Percentiles rank a stretch among this genome's conserved stretches.
These are phyloP conservation scores for Oceanites oceanicus DNA, from an alignment of 2,113 vertebrate genomes.

Conservation along the genomic window DNA sequence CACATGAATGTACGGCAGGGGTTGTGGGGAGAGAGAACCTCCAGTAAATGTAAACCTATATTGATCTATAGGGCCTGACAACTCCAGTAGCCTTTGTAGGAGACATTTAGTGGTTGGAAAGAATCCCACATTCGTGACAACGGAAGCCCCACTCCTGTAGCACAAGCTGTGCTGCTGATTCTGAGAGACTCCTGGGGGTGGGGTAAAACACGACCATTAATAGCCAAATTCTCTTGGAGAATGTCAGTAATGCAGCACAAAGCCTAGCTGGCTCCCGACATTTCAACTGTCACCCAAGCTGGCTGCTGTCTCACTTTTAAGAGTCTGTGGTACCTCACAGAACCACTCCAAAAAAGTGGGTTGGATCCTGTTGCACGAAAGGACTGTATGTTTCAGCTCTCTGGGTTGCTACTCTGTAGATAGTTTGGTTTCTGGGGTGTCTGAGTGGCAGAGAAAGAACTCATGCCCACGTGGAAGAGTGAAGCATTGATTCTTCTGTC, in stretches of 20 bases:
- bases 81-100: neutral
- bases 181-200: neutral
- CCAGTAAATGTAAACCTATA: neutral
- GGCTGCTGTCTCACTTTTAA: neutral
- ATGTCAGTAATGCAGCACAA: neutral
- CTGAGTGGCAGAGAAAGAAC: neutral
- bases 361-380: neutral
- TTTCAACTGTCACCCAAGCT: neutral
- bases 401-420: neutral
- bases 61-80: neutral
- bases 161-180: neutral
- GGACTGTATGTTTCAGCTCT: neutral
- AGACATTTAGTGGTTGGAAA: neutral
- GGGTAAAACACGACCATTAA: neutral
- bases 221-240: neutral
- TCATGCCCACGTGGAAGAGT: neutral
- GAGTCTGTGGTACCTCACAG: neutral
- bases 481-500: neutral
- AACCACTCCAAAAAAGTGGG: neutral
- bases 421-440: neutral
- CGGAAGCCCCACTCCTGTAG: neutral
- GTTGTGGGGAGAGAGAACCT: neutral
- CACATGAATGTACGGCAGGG: neutral
- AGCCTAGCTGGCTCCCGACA: neutral
- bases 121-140: accelerated